Evolutionary conservation across 2,113 vertebrate species (phyloP).

Genomic region (Pomatorhinus ruficollis): DNA sequence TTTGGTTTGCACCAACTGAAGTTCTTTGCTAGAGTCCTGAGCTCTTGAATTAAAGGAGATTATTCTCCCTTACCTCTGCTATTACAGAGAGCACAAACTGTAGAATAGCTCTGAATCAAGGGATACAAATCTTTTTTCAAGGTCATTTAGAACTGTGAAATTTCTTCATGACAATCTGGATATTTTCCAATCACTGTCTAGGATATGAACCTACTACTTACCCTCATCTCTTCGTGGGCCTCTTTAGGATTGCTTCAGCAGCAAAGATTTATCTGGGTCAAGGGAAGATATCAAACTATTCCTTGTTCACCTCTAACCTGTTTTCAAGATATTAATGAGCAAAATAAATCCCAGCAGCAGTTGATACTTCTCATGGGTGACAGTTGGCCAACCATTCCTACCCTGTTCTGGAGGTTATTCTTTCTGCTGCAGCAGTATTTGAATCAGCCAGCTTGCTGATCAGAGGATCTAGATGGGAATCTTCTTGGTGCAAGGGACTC

Average conservation of each 20-base stretch:
- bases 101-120: background rate
- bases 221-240: background rate
- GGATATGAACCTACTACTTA: background rate
- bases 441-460: background rate
- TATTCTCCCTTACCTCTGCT: background rate
- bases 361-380: background rate
- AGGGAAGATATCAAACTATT: background rate
- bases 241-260: background rate
- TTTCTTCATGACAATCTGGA: background rate
- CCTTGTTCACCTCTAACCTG: background rate
- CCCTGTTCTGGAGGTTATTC: background rate
- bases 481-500: background rate
- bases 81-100: background rate
- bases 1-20: background rate
- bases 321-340: background rate
- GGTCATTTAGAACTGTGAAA: background rate
- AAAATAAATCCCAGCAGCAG: background rate
- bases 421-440: background rate
- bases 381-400: fast-evolving
- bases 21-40: background rate
- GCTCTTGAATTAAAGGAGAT: background rate
- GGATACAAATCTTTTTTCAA: background rate
- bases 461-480: background rate
- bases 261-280: background rate
- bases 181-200: background rate